phyloP scores from a whole-genome alignment of 2,113 vertebrate species.

The Actenoides hombroni region DNA sequence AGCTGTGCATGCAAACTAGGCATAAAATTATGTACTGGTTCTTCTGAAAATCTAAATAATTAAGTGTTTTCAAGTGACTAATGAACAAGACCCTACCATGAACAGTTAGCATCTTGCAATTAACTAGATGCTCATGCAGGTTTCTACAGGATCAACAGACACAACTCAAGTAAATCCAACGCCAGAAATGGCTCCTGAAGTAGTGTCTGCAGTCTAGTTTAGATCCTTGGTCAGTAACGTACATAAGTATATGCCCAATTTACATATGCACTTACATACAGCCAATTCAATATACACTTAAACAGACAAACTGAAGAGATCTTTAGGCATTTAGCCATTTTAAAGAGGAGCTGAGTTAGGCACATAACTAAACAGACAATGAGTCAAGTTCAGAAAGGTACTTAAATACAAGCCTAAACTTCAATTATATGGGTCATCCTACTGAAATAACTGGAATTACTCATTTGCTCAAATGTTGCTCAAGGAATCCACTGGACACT shows the following conservation, averaged over 20 bases:
- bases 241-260: slow-evolving; percentile 42
- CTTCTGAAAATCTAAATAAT: not conserved
- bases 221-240: not conserved
- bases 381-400: not conserved
- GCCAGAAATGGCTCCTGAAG: not conserved
- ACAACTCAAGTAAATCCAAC: not conserved
- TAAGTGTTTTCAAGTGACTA: not conserved
- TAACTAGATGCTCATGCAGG: not conserved
- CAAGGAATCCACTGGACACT: not conserved
- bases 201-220: not conserved
- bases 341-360: not conserved
- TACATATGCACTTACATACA: slow-evolving; percentile 4
- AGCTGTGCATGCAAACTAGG: slow-evolving; percentile 43
- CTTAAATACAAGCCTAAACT: not conserved
- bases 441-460: not conserved
- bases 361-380: not conserved
- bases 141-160: not conserved
- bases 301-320: not conserved
- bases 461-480: not conserved
- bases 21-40: slow-evolving; percentile 19
- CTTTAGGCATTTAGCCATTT: not conserved
- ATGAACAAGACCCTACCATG: not conserved
- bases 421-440: not conserved
- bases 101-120: not conserved
- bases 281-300: not conserved